Base-by-base conservation (phyloP, 2,888 invertebrate species). In the Meiosimyza decipiens region DNA sequence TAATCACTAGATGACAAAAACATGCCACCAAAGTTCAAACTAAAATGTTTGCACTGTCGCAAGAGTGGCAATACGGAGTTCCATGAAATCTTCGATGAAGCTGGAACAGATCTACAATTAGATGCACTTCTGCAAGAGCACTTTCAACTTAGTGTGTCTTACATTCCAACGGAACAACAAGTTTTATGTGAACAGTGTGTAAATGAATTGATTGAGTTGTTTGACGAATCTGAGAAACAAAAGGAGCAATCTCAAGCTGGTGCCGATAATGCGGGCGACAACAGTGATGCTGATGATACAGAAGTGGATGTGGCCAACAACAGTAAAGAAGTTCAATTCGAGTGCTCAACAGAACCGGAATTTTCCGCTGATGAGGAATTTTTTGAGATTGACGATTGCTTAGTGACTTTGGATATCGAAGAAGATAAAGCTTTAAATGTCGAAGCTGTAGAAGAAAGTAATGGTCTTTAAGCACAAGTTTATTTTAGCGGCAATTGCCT, bases 31-130 rank as follows among this genome's bases (percentile, higher is more conserved):
- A 49, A 16, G 12, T 16, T 50, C 13, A 16, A 12, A 7, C 47
- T 50, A 18, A 57, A 59, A 51, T 84, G 84, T 73, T 72, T 85
- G 72, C 79, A 83, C 73, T 84, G 84, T 69, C 74, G 75, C 55
- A 78, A 22, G 16, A 59, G 16, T 2, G 13, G n/a, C 11, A 40
- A 18, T 15, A 51, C n/a, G 4, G 75, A 80, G 40, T 86, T 79
- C 75, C 83, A 83, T 28, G 79, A 83, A 57, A 80, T 86, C 54
- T 86, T 82, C 49, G 84, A 85, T 78, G 83, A 84, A 71, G 79
- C 82, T n/a, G 86, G 86, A 6, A 55, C 79, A 3, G 84, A 86
- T 64, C 73, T 86, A 12, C 82, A 81, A 7, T 74, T 86, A 51
- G 76, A 81, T 12, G 73, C 77, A 47, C 73, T 86, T 16, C 71